Conservation (phyloP, 1,140 invertebrate genomes). For the Lepidostoma basale region DNA sequence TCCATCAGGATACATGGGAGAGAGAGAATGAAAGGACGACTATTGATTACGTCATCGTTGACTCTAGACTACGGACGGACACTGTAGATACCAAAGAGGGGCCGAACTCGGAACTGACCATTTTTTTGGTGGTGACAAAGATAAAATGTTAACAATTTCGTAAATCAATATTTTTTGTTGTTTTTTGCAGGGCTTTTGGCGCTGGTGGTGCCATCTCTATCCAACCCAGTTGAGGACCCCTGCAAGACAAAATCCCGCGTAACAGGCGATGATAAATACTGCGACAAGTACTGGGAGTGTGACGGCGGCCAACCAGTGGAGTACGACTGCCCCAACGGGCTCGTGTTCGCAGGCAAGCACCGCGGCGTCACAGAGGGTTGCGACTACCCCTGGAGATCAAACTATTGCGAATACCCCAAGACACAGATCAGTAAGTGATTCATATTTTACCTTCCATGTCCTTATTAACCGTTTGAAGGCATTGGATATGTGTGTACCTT, state of each 20-base stretch:
- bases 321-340: constrained; percentile 88
- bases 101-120: no score
- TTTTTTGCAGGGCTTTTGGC: constrained; percentile 14
- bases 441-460: no score
- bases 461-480: no score
- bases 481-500: no score
- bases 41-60: no score
- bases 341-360: constrained; percentile 87
- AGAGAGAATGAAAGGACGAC: no score
- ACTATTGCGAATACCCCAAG: constrained; percentile 76
- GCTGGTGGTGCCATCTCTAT: background rate
- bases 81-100: no score
- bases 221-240: constrained; percentile 66
- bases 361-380: constrained; percentile 85
- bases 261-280: constrained; percentile 78
- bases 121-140: no score
- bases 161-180: background rate
- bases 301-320: constrained; percentile 74
- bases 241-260: constrained; percentile 78
- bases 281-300: constrained; percentile 89
- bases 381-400: constrained; percentile 87
- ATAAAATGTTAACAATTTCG: no score
- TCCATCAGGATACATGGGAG: no score
- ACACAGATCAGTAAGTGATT: constrained; percentile 57
- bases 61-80: no score